Evolutionary conservation across 2,888 invertebrate species (phyloP), one percentile per base, ranked within the genome.

Genomic region (Cordilura impudica): DNA sequence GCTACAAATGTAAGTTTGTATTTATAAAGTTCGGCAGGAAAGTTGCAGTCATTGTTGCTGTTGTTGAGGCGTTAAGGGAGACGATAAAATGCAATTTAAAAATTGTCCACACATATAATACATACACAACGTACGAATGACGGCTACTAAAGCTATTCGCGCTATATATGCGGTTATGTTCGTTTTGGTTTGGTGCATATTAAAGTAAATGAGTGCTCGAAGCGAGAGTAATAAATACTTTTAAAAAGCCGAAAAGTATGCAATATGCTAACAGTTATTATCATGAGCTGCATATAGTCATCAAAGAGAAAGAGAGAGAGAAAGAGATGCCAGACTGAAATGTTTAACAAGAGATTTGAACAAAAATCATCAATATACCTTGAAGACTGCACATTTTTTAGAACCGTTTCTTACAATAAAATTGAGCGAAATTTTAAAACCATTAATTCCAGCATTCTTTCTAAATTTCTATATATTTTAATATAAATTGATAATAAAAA

Each of bases 161-260:
- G 8, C 31, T 54, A 60, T 26, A n/a, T 26, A 7, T n/a, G 1
- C 8, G 12, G 5, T 8, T 49, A 21, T n/a, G 16, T 47, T 16
- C 7, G 12, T 19, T 19, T 51, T 14, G 14, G 49, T 19, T 49
- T 21, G 51, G 23, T 51, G 51, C 51, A 23, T 56, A 19, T 43
- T 56, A 70, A 56, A 70, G 56, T 63, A 75, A 74, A 71, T 75
- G 75, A 79, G 54, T 67, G 71, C 79, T 79, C 19, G 51, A 79
- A 75, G 75, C 79, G 75, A 79, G 79, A 75, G 78, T 72, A 78
- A 78, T 78, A 75, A 78, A 76, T 72, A 72, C 75, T 75, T 78
- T 81, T 71, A 69, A 81, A 81, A 81, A 75, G 81, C 82, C 82
- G 67, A 81, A 81, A 82, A 81, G 81, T 82, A 81, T 81, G 81